These are phyloP conservation scores for Sphecodes monilicornis DNA, from an alignment of 2,888 invertebrate genomes.

Conservation along the genomic window DNA sequence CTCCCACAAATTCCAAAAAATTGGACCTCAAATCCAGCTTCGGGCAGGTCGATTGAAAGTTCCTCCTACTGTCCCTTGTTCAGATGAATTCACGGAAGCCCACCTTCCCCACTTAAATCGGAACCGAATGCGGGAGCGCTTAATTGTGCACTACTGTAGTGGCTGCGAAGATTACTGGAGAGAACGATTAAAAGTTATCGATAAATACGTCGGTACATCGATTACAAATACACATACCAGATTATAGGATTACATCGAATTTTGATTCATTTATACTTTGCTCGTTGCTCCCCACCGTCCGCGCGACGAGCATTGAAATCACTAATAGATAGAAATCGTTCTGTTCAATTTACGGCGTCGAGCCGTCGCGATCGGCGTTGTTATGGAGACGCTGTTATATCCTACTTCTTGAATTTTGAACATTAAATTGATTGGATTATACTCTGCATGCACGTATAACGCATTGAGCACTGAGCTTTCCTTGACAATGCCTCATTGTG, in stretches of 20 bases:
- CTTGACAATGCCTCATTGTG: not conserved
- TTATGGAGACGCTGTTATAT: not conserved
- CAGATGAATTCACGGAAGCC: too few relatives aligned
- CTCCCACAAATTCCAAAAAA: not conserved
- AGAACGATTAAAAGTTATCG: constrained; percentile 46
- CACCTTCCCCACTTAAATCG: too few relatives aligned
- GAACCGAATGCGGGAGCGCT: not conserved
- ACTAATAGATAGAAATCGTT: not conserved
- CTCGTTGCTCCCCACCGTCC: not conserved
- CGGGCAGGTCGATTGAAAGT: too few relatives aligned
- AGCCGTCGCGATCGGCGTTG: not conserved
- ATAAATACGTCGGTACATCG: constrained; percentile 51
- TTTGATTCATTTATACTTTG: constrained; percentile 26
- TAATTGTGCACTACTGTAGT: not conserved
- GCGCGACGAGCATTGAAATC: not conserved
- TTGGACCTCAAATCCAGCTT: too few relatives aligned
- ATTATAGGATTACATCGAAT: constrained; percentile 42
- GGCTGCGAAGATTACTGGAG: constrained; percentile 33
- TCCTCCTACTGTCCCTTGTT: too few relatives aligned
- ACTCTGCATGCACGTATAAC: not conserved
- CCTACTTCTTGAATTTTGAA: not conserved
- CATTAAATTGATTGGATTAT: not conserved
- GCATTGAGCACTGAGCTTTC: not conserved
- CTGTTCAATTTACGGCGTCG: not conserved
- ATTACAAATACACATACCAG: constrained; percentile 44